phyloP scores from a whole-genome alignment of 92 coral and sea anemone genomes.

The Paragorgia papillata region DNA sequence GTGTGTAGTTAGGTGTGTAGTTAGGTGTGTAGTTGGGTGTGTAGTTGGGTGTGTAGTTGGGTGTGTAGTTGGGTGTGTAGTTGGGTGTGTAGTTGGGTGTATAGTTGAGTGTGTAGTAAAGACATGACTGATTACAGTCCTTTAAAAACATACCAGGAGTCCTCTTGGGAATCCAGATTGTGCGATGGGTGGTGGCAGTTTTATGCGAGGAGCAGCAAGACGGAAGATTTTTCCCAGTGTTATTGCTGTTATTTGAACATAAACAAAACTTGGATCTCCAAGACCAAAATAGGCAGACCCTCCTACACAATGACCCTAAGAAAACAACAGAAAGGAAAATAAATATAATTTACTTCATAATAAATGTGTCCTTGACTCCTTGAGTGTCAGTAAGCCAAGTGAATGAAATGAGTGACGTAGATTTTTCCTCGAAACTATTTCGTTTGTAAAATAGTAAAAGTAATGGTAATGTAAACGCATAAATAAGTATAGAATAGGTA shows the following conservation, averaged over 20 bases:
- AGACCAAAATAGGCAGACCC: constrained; percentile 89
- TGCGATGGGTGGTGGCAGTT: constrained; percentile 90
- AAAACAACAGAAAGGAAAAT: not conserved
- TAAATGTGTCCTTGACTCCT: not conserved
- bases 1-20: no score
- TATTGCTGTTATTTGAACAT: constrained; percentile 74
- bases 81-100: no score
- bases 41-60: no score
- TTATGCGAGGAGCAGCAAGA: constrained; percentile 63
- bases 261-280: constrained; percentile 82
- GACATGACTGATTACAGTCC: no score
- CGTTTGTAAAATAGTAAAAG: no score
- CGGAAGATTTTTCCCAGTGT: constrained; percentile 91
- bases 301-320: constrained; percentile 92
- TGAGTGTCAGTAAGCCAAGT: no score
- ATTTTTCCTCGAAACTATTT: no score
- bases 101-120: not conserved
- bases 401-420: no score
- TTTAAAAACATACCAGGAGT: constrained; percentile 78
- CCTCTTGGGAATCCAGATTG: constrained; percentile 87
- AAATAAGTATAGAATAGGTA: no score
- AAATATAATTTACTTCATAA: not conserved
- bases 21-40: no score
- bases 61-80: no score
- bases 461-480: no score